Evolutionary conservation across 2,113 vertebrate genomes (phyloP).

Genomic region (Phylloscopus trochilus): DNA sequence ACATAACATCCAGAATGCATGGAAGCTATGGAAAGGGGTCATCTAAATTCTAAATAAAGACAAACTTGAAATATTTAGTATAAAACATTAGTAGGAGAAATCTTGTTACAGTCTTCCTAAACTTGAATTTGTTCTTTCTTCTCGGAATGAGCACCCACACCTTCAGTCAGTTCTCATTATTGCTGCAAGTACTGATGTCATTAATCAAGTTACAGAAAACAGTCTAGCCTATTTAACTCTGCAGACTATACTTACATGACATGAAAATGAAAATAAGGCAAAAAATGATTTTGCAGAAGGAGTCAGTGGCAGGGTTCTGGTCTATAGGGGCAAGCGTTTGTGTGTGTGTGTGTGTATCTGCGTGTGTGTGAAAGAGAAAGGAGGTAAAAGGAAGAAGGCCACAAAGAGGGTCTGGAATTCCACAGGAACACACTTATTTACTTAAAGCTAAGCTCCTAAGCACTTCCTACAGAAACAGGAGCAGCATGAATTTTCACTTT

Average conservation of each 20-base stretch:
- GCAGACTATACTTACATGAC: neutral
- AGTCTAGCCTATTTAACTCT: neutral
- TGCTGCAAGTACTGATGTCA: neutral
- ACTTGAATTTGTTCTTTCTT: neutral
- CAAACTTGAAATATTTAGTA: neutral
- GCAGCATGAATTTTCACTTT: neutral
- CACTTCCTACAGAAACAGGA: neutral
- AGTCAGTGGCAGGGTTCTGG: neutral
- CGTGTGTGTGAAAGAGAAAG: neutral
- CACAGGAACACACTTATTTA: neutral
- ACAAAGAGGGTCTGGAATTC: neutral
- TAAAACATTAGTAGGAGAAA: neutral
- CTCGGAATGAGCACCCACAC: neutral
- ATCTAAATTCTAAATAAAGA: neutral
- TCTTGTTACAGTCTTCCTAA: neutral
- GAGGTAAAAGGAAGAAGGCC: neutral
- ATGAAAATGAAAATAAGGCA: neutral
- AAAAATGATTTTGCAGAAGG: neutral
- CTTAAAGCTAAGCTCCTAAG: neutral
- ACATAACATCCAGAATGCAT: neutral
- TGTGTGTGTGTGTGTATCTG: too few relatives aligned
- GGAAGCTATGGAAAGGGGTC: neutral
- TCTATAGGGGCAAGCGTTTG: accelerated
- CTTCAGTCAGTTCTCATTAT: neutral
- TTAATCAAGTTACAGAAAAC: neutral